Evolutionary conservation across 1,140 invertebrate species (phyloP).

Genomic region (Dendrolimus kikuchii): DNA sequence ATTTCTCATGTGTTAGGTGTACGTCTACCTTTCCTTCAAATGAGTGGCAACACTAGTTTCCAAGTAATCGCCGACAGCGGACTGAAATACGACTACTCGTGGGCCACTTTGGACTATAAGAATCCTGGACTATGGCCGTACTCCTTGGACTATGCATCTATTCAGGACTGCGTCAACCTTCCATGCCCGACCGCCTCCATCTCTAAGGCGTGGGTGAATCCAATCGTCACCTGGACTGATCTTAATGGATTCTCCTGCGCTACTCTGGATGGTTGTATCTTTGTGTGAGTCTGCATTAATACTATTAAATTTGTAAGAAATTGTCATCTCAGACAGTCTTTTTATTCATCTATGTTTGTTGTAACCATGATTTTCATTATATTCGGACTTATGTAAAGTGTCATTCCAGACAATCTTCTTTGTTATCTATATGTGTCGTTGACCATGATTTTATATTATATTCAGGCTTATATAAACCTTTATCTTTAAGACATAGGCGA

Average conservation of each 20-base stretch:
- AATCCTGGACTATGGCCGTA: slow-evolving; percentile 80
- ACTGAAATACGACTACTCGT: slow-evolving; percentile 77
- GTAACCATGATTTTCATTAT: no score
- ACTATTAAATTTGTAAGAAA: slow-evolving; percentile 4
- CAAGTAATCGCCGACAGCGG: slow-evolving; percentile 62
- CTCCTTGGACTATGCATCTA: slow-evolving; percentile 76
- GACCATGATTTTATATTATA: no score
- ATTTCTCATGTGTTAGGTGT: slow-evolving; percentile 61
- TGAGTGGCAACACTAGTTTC: slow-evolving; percentile 75
- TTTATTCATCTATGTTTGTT: no score
- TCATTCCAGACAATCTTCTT: no score
- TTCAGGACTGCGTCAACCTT: slow-evolving; percentile 77
- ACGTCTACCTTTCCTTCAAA: slow-evolving; percentile 78
- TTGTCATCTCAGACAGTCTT: no score
- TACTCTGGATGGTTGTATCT: slow-evolving; percentile 76
- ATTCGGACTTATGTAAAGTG: no score
- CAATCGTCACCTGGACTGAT: slow-evolving; percentile 76
- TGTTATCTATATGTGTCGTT: no score
- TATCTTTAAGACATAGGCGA: no score
- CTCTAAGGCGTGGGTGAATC: slow-evolving; percentile 76
- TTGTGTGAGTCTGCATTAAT: slow-evolving; percentile 48
- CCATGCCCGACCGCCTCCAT: slow-evolving; percentile 76
- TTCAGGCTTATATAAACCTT: no score
- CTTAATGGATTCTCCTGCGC: slow-evolving; percentile 66
- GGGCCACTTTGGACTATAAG: slow-evolving; percentile 72